phyloP scores from a whole-genome alignment of 2,113 vertebrate species.

The Antechinus stuartii region DNA sequence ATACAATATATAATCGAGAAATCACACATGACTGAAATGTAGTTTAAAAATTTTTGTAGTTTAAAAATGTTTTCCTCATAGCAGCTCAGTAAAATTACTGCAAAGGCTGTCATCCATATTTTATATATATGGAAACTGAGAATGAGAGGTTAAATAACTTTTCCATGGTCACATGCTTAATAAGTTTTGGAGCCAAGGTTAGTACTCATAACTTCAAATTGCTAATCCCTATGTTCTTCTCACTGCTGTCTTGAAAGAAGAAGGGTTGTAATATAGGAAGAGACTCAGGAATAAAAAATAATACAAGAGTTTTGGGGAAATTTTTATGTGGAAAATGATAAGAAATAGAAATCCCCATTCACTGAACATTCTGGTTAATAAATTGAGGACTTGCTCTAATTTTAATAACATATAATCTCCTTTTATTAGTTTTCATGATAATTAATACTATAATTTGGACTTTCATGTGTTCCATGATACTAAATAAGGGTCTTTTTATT shows the following conservation, averaged over 20 bases:
- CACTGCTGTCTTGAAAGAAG: background rate
- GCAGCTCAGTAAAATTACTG: background rate
- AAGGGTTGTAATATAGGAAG: background rate
- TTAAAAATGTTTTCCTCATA: background rate
- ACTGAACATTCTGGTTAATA: conserved; percentile 14
- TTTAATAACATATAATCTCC: conserved; percentile 18
- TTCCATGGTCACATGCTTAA: background rate
- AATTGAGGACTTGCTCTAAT: conserved; percentile 37
- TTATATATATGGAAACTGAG: background rate
- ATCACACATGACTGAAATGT: background rate
- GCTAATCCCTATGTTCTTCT: background rate
- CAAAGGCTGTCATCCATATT: background rate
- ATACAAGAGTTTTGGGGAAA: background rate
- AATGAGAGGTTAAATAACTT: background rate
- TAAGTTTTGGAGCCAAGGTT: background rate
- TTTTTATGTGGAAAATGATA: conserved; percentile 44
- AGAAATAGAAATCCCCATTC: background rate
- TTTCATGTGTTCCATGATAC: conserved; percentile 22
- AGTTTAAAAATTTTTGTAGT: background rate
- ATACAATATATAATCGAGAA: background rate
- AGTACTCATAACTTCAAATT: background rate
- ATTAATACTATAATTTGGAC: conserved; percentile 25
- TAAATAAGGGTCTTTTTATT: conserved; percentile 11
- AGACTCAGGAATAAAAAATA: background rate
- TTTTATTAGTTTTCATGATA: conserved; percentile 4